Base-by-base conservation (phyloP, 2,797 vertebrate species). In the Sebastes nivosus region DNA sequence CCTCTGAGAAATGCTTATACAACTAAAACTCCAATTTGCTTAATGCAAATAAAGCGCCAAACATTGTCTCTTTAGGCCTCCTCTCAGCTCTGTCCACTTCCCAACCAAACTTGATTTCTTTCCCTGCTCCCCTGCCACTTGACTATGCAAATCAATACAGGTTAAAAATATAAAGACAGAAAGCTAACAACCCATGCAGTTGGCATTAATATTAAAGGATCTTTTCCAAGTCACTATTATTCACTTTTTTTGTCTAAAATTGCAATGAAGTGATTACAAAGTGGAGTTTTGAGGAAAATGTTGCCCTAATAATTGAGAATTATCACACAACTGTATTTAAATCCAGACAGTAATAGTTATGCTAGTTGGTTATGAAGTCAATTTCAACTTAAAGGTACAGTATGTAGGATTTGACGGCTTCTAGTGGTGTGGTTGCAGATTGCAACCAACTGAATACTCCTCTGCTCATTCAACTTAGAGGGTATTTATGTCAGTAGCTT, bases 1-100 rank as follows among this genome's bases (percentile, higher is more conserved):
- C 68, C 77, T 84, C 68, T 67, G 79, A 92, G 80, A 87, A 91
- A 89, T 87, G 84, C 79, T 91, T 83, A 81, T 75, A 78, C 38
- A 86, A 80, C 76, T 78, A 77, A 88, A 87, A 89, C 81, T 89
- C 80, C 88, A 90, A 89, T 90, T 88, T 87, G 72, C 80, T 87
- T 81, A 87, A 92, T 91, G 82, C 83, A 91, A 92, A 92, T 87
- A 90, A 88, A 88, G 80, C 22, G 1, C 66, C 1, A 54, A 61
- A 81, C 70, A 59, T 87, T 77, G 85, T 86, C 88, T 87, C 89
- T 72, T 74, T 30, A 36, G 85, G 88, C 75, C 84, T 85, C 34
- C 20, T 50, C 42, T 86, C 46, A 58, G 70, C 80, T 77, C 75
- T 58, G 77, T 84, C 72, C 78, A 75, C 42, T 70, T 69, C 4